These are phyloP conservation scores for Ruditapes philippinarum DNA, from an alignment of 1,140 invertebrate genomes.

Conservation along the genomic window DNA sequence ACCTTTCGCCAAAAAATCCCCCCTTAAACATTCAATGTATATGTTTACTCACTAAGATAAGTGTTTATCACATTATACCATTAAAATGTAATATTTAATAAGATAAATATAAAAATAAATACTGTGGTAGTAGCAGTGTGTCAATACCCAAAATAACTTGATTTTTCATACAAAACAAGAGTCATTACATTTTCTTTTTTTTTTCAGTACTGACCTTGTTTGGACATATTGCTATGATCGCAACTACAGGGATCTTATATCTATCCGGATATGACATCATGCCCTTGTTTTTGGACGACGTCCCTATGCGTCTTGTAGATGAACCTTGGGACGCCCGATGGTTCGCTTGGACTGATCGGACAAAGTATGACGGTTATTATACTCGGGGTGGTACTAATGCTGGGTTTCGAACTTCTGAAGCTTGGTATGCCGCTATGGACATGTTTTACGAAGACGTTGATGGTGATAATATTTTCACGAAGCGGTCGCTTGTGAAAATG, in stretches of 20 bases:
- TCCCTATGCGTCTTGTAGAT: conserved; percentile 67
- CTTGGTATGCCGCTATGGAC: not conserved
- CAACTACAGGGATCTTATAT: conserved; percentile 58
- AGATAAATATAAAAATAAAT: too few species aligned
- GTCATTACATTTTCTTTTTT: not conserved
- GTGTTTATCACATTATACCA: too few species aligned
- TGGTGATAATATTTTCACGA: conserved; percentile 62
- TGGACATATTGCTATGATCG: conserved; percentile 70
- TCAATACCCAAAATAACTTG: too few species aligned
- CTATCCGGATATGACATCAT: conserved; percentile 70
- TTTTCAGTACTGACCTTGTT: conserved; percentile 51
- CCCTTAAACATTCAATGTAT: too few species aligned
- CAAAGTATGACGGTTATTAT: conserved; percentile 2
- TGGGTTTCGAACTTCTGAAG: not conserved
- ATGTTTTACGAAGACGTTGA: conserved; percentile 32
- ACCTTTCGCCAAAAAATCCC: too few species aligned
- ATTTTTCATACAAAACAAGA: too few species aligned
- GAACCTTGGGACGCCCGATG: conserved; percentile 53
- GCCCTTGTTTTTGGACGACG: conserved; percentile 64
- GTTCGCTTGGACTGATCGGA: conserved; percentile 57
- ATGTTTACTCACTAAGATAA: too few species aligned
- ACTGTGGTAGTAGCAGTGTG: too few species aligned
- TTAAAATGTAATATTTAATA: too few species aligned
- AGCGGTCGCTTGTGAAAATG: conserved; percentile 45
- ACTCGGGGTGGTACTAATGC: not conserved